Percentiles rank a stretch among this genome's conserved stretches.
Conservation (phyloP, 2,113 vertebrate genomes). For the Archocentrus centrarchus region DNA sequence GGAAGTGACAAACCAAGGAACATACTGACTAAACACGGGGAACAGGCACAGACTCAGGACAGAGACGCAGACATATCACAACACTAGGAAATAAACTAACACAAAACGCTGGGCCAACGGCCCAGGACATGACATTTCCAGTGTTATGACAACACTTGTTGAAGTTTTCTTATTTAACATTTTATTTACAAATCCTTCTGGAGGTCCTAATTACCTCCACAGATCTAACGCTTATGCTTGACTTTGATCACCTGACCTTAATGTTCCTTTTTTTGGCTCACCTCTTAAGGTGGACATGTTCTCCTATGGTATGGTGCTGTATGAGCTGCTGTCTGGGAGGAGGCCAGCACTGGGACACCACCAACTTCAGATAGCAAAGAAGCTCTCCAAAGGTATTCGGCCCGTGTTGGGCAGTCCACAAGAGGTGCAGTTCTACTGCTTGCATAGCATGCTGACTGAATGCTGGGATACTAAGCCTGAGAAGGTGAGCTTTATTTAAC, state of each 20-base stretch:
- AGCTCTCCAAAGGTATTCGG: constrained; percentile 91
- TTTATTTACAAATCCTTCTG: not conserved
- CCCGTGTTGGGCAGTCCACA: constrained; percentile 87
- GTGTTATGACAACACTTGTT: not conserved
- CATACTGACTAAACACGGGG: too few relatives aligned
- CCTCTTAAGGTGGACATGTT: constrained; percentile 94
- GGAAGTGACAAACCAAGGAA: too few relatives aligned
- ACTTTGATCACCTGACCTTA: not conserved
- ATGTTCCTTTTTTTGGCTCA: not conserved
- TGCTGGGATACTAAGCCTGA: constrained; percentile 98
- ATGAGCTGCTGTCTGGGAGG: constrained; percentile 91
- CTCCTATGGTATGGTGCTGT: constrained; percentile 97
- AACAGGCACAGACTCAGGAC: too few relatives aligned
- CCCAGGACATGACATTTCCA: too few relatives aligned
- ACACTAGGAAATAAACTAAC: too few relatives aligned
- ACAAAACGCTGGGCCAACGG: too few relatives aligned
- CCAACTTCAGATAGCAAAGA: constrained; percentile 94
- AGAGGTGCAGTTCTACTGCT: constrained; percentile 90
- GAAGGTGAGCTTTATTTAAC: constrained; percentile 82
- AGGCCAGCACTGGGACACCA: constrained; percentile 90
- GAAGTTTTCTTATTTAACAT: not conserved
- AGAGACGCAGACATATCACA: too few relatives aligned
- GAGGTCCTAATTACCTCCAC: not conserved
- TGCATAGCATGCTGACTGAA: constrained; percentile 89
- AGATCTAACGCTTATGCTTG: not conserved